Evolutionary conservation across 2,797 vertebrate genomes (phyloP).

Genomic region (Gymnoscopelus microlampas): DNA sequence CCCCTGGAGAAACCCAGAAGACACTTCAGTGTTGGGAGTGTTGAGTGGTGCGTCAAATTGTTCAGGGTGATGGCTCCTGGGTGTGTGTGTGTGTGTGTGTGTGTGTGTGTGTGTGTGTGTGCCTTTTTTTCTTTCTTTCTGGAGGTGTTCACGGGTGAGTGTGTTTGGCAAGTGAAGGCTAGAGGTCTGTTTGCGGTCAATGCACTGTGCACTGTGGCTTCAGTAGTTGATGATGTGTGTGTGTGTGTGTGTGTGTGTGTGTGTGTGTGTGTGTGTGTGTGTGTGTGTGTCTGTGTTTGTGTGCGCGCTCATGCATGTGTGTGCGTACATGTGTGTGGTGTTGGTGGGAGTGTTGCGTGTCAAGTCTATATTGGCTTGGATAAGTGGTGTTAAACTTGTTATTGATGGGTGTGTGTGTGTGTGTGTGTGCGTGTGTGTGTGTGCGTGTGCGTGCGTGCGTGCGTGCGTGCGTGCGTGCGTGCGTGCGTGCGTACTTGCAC

Average conservation of each 20-base stretch:
- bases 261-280: slow-evolving; percentile 19
- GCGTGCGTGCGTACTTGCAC: not conserved
- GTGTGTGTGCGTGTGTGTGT: not conserved
- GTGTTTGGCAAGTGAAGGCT: slow-evolving; percentile 21
- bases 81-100: slow-evolving; percentile 10
- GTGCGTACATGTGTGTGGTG: slow-evolving; percentile 16
- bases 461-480: slow-evolving; percentile 9
- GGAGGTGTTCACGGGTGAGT: slow-evolving; percentile 22
- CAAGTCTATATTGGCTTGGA: not conserved
- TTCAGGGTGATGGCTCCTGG: slow-evolving; percentile 1
- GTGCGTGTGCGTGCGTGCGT: slow-evolving; percentile 1
- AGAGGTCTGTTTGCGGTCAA: slow-evolving; percentile 14
- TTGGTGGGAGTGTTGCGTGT: not conserved
- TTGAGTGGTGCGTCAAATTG: slow-evolving; percentile 16
- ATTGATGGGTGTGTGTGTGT: not conserved
- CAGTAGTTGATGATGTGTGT: slow-evolving; percentile 2
- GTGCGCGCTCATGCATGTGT: not conserved
- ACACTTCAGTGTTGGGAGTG: slow-evolving; percentile 1
- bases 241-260: slow-evolving; percentile 5
- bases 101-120: slow-evolving; percentile 25
- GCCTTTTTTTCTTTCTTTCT: not conserved
- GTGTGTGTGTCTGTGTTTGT: slow-evolving; percentile 12
- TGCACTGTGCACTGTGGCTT: slow-evolving; percentile 21
- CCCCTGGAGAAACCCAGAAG: not conserved
- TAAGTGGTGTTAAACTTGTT: not conserved